Conservation (phyloP, 2,797 vertebrate species). For the Pelodytes ibericus region DNA sequence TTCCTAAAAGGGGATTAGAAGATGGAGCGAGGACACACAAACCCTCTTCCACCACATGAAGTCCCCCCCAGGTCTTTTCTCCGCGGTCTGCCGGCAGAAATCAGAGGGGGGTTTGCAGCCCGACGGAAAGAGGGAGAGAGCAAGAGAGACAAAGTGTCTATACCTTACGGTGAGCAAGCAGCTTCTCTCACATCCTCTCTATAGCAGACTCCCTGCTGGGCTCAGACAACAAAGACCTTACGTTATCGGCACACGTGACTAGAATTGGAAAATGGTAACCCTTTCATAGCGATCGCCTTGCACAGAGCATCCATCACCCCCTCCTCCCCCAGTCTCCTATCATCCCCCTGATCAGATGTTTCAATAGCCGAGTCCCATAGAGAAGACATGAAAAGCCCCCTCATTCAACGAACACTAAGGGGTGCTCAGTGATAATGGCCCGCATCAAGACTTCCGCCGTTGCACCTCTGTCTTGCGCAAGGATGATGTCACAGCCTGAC, state of each 20-base stretch:
- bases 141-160: constrained; percentile 4
- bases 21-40: not conserved
- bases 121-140: too few relatives aligned
- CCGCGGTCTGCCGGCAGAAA: not conserved
- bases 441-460: not conserved
- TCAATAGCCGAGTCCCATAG: not conserved
- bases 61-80: constrained; percentile 14
- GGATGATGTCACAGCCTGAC: too few relatives aligned
- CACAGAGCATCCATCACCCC: not conserved
- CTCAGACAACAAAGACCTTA: constrained; percentile 47
- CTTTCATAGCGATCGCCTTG: constrained; percentile 25
- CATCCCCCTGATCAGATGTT: constrained; percentile 2
- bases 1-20: not conserved
- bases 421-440: not conserved
- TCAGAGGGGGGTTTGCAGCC: not conserved
- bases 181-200: constrained; percentile 4
- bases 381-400: not conserved
- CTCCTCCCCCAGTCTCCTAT: not conserved
- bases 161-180: constrained; percentile 34
- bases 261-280: constrained; percentile 60
- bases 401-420: not conserved
- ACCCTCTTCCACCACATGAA: constrained; percentile 36
- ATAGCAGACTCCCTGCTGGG: constrained; percentile 52
- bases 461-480: too few relatives aligned
- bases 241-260: constrained; percentile 61